Conservation (phyloP, 2,113 vertebrate species). For the Lasiurus cinereus region DNA sequence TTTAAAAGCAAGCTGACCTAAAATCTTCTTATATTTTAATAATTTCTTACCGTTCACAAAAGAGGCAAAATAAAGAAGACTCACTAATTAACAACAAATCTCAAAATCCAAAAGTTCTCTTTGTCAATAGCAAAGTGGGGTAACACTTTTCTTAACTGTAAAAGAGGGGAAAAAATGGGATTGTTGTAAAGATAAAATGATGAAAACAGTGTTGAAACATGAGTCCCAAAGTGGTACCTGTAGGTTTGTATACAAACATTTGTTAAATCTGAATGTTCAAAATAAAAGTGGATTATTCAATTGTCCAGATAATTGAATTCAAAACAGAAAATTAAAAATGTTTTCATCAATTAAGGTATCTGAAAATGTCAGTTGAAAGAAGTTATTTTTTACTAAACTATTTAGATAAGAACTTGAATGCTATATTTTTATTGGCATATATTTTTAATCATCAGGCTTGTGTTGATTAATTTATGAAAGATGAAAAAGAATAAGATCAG, state of each 20-base stretch:
- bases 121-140: background rate
- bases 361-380: background rate
- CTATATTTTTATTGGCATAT: background rate
- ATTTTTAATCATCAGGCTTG: background rate
- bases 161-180: background rate
- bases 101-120: background rate
- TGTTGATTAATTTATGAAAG: background rate
- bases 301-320: background rate
- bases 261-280: background rate
- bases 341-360: background rate
- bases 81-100: background rate
- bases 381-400: background rate
- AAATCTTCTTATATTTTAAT: slow-evolving; percentile 27
- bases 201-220: background rate
- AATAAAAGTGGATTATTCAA: background rate
- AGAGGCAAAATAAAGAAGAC: background rate
- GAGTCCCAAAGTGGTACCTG: background rate
- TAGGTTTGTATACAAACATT: background rate
- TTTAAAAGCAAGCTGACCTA: slow-evolving; percentile 37
- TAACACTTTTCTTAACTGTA: background rate
- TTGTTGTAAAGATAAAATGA: background rate
- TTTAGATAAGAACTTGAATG: background rate
- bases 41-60: background rate
- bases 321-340: background rate
- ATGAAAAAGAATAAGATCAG: background rate